phyloP scores from a whole-genome alignment of 1,140 invertebrate species.

The Drosophila pseudoobscura region DNA sequence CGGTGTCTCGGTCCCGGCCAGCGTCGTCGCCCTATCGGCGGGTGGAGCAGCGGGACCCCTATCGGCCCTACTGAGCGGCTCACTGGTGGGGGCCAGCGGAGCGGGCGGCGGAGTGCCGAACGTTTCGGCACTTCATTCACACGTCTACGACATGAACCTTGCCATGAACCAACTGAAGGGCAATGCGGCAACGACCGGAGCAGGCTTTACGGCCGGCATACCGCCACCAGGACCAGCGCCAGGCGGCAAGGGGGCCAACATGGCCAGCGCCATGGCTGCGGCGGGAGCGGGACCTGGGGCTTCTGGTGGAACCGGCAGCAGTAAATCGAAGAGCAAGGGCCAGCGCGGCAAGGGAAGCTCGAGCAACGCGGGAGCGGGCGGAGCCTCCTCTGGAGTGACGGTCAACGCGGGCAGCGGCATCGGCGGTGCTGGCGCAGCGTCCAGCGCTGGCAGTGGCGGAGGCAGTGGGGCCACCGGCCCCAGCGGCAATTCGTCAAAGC shows the following conservation, averaged over 20 bases:
- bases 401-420: conserved; percentile 30
- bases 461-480: conserved; percentile 18
- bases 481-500: conserved; percentile 71
- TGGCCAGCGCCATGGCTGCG: conserved; percentile 63
- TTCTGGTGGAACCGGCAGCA: conserved; percentile 44
- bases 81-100: conserved; percentile 62
- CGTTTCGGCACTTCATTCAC: conserved; percentile 40
- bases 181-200: conserved; percentile 52
- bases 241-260: conserved; percentile 60
- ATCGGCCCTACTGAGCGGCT: conserved; percentile 50
- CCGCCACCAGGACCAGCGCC: conserved; percentile 38
- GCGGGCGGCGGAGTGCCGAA: conserved; percentile 48
- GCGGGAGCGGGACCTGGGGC: conserved; percentile 58
- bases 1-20: conserved; percentile 45
- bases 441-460: conserved; percentile 50
- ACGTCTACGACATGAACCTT: conserved; percentile 62
- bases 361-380: conserved; percentile 76
- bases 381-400: conserved; percentile 42
- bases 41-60: conserved; percentile 46
- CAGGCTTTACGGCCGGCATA: conserved; percentile 37
- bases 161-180: conserved; percentile 60
- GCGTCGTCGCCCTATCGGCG: conserved; percentile 43
- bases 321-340: conserved; percentile 58
- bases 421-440: conserved; percentile 35
- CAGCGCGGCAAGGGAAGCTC: conserved; percentile 72